phyloP scores from a whole-genome alignment of 37 sponge, comb jelly and placozoan genomes.

The Sycon ciliatum region DNA sequence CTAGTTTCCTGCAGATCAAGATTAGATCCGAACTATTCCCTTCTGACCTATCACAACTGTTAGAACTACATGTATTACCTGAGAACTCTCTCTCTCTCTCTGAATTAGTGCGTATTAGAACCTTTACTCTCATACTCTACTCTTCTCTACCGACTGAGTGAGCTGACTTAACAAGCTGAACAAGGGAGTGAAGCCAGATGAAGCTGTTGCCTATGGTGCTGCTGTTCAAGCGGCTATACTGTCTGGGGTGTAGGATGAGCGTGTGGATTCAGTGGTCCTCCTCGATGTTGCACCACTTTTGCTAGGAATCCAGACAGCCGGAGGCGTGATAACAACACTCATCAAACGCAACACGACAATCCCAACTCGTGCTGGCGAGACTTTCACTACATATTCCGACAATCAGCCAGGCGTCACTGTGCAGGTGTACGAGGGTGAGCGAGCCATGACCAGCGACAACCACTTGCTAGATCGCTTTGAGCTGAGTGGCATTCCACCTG shows the following conservation, averaged over 20 bases:
- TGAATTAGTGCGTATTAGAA: too few relatives aligned
- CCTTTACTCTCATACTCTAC: too few relatives aligned
- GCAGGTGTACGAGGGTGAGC: too few relatives aligned
- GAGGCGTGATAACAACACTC: conserved; percentile 96
- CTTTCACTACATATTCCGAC: conserved; percentile 83
- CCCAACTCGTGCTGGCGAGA: conserved; percentile 54
- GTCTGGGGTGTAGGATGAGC: conserved; percentile 64
- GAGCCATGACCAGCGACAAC: conserved; percentile 79
- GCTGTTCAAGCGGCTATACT: too few relatives aligned
- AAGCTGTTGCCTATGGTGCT: conserved; percentile 94
- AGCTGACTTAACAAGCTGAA: too few relatives aligned
- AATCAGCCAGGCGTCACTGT: conserved; percentile 88
- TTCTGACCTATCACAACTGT: too few relatives aligned
- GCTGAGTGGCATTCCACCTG: conserved; percentile 72
- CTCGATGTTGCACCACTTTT: conserved; percentile 92
- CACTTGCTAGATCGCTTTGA: conserved; percentile 71
- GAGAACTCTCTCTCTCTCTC: too few relatives aligned
- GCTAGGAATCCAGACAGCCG: conserved; percentile 85
- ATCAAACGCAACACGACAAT: conserved; percentile 71
- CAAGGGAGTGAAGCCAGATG: conserved; percentile 92
- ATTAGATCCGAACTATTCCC: too few relatives aligned
- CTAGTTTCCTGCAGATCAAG: too few relatives aligned
- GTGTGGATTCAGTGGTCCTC: conserved; percentile 73
- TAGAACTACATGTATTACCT: too few relatives aligned
- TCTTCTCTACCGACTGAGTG: too few relatives aligned